A percentile compares a stretch with the other conserved stretches of the same genome.
Evolutionary conservation across 1,140 invertebrate genomes (phyloP).

Genomic region (Lordiphosa stackelbergi): DNA sequence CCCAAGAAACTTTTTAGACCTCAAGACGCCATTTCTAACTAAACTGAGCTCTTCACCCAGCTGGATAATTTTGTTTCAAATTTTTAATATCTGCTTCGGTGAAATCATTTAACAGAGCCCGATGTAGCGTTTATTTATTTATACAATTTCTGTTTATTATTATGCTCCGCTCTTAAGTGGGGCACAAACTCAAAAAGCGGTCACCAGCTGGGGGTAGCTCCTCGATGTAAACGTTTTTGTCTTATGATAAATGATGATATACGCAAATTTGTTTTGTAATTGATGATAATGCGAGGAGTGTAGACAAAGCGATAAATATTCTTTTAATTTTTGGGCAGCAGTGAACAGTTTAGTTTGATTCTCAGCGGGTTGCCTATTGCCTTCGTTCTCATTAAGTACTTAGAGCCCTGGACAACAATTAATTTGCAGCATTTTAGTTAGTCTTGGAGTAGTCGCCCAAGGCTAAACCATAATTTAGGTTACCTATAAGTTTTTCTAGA

Average conservation of each 20-base stretch:
- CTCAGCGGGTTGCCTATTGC: too few species aligned
- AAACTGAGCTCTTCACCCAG: too few species aligned
- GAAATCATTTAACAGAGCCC: slow-evolving; percentile 16
- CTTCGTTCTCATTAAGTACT: too few species aligned
- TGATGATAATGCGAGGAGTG: slow-evolving; percentile 16
- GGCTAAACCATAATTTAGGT: too few species aligned
- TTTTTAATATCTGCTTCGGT: slow-evolving; percentile 2
- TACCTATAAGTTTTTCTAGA: too few species aligned
- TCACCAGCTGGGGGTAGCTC: slow-evolving; percentile 21
- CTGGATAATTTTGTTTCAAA: slow-evolving; percentile 20
- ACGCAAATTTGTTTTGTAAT: slow-evolving; percentile 44
- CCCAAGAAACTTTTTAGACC: slow-evolving; percentile 6
- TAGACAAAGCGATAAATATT: neutral
- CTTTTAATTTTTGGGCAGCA: slow-evolving; percentile 3
- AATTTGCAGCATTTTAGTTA: too few species aligned
- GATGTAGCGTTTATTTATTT: slow-evolving; percentile 23
- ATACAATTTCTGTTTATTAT: slow-evolving; percentile 29
- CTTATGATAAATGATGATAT: slow-evolving; percentile 44
- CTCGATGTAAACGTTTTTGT: neutral
- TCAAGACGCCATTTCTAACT: too few species aligned
- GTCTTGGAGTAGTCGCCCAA: too few species aligned
- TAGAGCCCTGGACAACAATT: too few species aligned
- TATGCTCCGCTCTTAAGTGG: slow-evolving; percentile 24
- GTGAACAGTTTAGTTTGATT: slow-evolving; percentile 2
- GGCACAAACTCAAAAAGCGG: slow-evolving; percentile 15